A percentile compares a stretch with the other conserved stretches of the same genome.
These are phyloP conservation scores for Gymnoscopelus microlampas DNA, from an alignment of 2,797 vertebrate genomes.

Conservation along the genomic window DNA sequence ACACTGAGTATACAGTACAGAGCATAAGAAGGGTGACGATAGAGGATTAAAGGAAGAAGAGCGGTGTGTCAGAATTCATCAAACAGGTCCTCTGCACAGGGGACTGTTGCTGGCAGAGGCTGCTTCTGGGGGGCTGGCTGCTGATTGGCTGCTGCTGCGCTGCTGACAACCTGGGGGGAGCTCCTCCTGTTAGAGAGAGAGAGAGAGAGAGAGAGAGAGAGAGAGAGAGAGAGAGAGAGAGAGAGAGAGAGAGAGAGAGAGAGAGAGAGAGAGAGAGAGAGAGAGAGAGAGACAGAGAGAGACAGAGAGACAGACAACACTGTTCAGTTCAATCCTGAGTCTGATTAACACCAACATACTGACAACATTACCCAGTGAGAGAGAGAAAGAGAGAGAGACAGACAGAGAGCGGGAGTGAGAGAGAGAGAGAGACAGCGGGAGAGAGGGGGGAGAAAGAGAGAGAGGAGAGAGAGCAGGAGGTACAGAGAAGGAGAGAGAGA, in stretches of 20 bases:
- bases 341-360: too few species aligned
- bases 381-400: too few species aligned
- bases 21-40: neutral
- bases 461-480: too few species aligned
- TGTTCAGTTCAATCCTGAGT: too few species aligned
- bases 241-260: constrained; percentile 13
- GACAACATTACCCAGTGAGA: too few species aligned
- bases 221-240: constrained; percentile 5
- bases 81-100: constrained; percentile 86
- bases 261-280: too few species aligned
- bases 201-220: neutral
- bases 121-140: constrained; percentile 45
- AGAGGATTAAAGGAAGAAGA: neutral
- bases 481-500: constrained; percentile 2
- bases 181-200: constrained; percentile 39
- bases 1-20: neutral
- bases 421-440: too few species aligned
- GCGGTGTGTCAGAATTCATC: constrained; percentile 80
- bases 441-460: too few species aligned
- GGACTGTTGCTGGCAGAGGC: constrained; percentile 61
- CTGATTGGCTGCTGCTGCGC: constrained; percentile 45
- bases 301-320: too few species aligned
- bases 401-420: too few species aligned
- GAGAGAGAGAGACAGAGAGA: too few species aligned
- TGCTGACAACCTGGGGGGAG: constrained; percentile 29